Evolutionary conservation across 1,140 invertebrate species (phyloP), one percentile per base, ranked within the genome.

Genomic region (Lasioglossum baleicum): DNA sequence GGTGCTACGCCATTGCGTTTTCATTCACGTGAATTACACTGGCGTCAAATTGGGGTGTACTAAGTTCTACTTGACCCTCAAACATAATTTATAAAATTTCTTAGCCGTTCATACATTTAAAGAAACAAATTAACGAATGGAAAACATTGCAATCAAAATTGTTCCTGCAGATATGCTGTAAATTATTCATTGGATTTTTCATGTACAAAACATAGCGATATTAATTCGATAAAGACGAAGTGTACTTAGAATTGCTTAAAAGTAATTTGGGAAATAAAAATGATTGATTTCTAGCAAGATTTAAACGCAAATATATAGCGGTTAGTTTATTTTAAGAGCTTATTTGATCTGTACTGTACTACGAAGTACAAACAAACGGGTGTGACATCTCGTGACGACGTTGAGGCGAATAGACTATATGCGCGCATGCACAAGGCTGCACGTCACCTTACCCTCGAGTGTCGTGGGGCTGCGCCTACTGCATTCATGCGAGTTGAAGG

Each of bases 401-500:
- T 79, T 82, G 74, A 58, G 15, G 35, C 42, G 58, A 82, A 82
- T 56, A 35, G 35, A 58, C 42, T 82, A 74, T 82, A 72, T n/a
- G 31, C 22, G 80, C 75, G 74, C 79, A 81, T 74, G 79, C 74
- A 81, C 67, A 75, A 76, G 73, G 66, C 73, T 76, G 69, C 76
- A 78, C 44, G 76, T 76, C 70, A 71, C 64, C 61, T 76, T 82
- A 82, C 80, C 75, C 80, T 79, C 80, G 60, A 82, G 68, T 67
- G 68, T 53, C 69, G 56, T 71, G 69, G 76, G 80, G 77, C 80
- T 82, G 74, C 69, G 80, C 81, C 81, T 77, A 69, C 61, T 75
- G 81, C 75, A 81, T 75, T 82, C 83, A 84, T 72, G 71, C 70
- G 75, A 69, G 61, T 66, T 65, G 80, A 82, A 82, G 81, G 81